These are phyloP conservation scores for Tachyglossus aculeatus DNA, from an alignment of 2,797 vertebrate genomes.

Conservation along the genomic window DNA sequence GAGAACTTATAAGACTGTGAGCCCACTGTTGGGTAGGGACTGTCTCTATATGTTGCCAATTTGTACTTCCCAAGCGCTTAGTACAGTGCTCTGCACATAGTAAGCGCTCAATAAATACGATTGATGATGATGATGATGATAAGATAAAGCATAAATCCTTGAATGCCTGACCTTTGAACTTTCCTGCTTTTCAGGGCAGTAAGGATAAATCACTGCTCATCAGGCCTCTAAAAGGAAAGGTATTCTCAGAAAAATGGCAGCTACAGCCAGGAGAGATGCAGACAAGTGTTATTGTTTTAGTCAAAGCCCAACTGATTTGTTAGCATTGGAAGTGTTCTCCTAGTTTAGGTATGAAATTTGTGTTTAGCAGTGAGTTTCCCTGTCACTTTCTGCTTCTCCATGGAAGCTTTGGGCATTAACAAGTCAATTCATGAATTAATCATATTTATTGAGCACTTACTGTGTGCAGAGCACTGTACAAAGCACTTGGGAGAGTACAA, in stretches of 20 bases:
- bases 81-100: too few species aligned
- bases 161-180: slow-evolving; percentile 63
- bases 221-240: slow-evolving; percentile 31
- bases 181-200: slow-evolving; percentile 43
- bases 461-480: too few species aligned
- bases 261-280: slow-evolving; percentile 19
- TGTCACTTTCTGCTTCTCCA: slow-evolving; percentile 13
- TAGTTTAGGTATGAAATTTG: slow-evolving; percentile 52
- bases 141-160: slow-evolving; percentile 70
- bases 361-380: background rate
- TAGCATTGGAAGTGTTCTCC: slow-evolving; percentile 52
- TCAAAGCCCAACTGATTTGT: slow-evolving; percentile 37
- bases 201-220: slow-evolving; percentile 61
- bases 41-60: too few species aligned
- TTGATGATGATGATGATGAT: too few species aligned
- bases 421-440: too few species aligned
- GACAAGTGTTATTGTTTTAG: slow-evolving; percentile 48
- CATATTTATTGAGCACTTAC: too few species aligned
- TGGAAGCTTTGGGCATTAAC: too few species aligned
- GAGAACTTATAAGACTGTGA: slow-evolving; percentile 64
- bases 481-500: too few species aligned
- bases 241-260: slow-evolving; percentile 28
- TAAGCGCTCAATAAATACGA: too few species aligned
- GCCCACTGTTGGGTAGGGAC: too few species aligned
- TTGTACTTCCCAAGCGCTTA: too few species aligned